Conservation (phyloP, 2,797 vertebrate species). For the Bradypus variegatus region DNA sequence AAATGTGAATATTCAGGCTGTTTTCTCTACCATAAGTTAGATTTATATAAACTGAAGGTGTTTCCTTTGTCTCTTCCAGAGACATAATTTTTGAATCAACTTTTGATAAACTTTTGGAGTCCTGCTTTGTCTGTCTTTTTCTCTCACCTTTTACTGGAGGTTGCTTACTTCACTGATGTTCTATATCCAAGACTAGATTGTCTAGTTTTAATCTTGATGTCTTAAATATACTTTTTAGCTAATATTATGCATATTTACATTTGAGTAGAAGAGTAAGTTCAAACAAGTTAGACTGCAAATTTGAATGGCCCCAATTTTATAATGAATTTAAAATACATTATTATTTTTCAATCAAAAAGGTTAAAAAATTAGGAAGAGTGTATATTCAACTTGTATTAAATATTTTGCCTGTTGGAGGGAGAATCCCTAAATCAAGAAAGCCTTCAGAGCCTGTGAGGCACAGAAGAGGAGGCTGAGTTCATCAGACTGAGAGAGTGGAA, state of each 20-base stretch:
- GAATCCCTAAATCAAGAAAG: background rate
- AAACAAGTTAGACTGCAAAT: background rate
- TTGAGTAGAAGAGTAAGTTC: background rate
- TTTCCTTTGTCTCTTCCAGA: background rate
- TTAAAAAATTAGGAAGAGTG: background rate
- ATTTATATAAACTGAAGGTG: background rate
- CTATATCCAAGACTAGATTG: background rate
- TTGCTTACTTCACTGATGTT: background rate
- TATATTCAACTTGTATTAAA: background rate
- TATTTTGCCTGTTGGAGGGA: background rate
- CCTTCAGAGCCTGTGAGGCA: background rate
- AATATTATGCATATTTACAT: background rate
- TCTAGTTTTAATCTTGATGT: background rate
- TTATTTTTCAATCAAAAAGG: conserved; percentile 25
- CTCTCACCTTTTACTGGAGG: background rate
- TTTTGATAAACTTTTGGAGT: background rate
- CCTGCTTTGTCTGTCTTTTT: background rate
- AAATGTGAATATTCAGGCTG: background rate
- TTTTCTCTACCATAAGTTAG: background rate
- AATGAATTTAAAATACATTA: background rate
- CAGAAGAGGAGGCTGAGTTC: background rate
- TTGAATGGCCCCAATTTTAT: background rate
- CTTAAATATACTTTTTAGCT: background rate
- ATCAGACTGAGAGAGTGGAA: background rate
- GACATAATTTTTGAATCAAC: background rate